Evolutionary conservation across 2,888 invertebrate species (phyloP).

Genomic region (Cheilosia pagana): DNA sequence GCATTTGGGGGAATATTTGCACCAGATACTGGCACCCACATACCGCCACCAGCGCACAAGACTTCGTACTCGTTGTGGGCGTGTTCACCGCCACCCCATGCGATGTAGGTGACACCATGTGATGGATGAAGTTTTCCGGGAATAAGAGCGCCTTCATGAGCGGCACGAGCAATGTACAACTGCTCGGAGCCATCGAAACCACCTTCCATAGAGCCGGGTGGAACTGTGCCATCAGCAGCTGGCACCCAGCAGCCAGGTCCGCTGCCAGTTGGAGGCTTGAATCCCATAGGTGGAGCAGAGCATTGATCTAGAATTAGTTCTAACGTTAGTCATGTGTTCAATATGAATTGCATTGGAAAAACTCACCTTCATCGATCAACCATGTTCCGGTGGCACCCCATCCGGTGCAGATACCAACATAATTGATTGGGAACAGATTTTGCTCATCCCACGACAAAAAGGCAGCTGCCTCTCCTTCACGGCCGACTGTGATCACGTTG

Average conservation of each 20-base stretch:
- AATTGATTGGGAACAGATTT: slow-evolving; percentile 88
- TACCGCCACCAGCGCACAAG: slow-evolving; percentile 85
- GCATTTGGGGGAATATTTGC: slow-evolving; percentile 90
- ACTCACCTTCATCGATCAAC: slow-evolving; percentile 89
- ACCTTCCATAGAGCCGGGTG: slow-evolving; percentile 88
- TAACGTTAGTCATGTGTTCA: not conserved
- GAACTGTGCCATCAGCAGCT: slow-evolving; percentile 86
- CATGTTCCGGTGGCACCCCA: slow-evolving; percentile 93
- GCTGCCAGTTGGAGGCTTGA: slow-evolving; percentile 78
- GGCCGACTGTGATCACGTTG: slow-evolving; percentile 88
- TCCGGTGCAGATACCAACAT: slow-evolving; percentile 93
- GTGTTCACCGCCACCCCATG: slow-evolving; percentile 91
- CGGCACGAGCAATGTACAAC: slow-evolving; percentile 88
- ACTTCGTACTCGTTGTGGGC: slow-evolving; percentile 88
- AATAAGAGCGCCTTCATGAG: slow-evolving; percentile 89
- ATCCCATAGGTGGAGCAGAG: slow-evolving; percentile 76
- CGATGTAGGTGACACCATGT: slow-evolving; percentile 88
- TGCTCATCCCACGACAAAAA: slow-evolving; percentile 90
- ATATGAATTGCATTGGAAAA: not conserved
- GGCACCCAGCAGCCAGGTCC: slow-evolving; percentile 86
- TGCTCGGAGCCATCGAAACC: slow-evolving; percentile 86
- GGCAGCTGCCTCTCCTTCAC: slow-evolving; percentile 88
- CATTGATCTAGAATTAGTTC: slow-evolving; percentile 60
- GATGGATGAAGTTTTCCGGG: slow-evolving; percentile 90
- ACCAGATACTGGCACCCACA: slow-evolving; percentile 87